phyloP scores from a whole-genome alignment of 2,888 invertebrate species.

The Apamea sordens region DNA sequence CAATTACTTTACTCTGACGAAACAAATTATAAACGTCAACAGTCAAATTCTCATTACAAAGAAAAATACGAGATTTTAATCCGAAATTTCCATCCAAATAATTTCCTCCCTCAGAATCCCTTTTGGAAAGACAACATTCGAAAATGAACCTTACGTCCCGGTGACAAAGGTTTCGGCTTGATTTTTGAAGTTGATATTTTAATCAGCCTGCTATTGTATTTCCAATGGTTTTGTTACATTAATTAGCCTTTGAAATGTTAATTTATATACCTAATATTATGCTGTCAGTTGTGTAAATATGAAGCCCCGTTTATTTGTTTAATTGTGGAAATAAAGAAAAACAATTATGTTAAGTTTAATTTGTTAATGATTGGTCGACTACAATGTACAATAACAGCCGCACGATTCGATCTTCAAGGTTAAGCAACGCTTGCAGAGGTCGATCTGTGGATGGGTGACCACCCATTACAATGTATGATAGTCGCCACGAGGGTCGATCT shows the following conservation, averaged over 20 bases:
- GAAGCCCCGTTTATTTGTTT: neutral
- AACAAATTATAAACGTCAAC: conserved; percentile 35
- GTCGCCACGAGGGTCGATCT: neutral
- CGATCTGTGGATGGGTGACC: neutral
- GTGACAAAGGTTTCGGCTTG: neutral
- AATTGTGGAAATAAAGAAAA: neutral
- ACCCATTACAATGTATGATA: neutral
- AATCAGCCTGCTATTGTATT: conserved; percentile 32
- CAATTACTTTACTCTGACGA: conserved; percentile 25
- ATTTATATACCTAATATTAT: conserved; percentile 23
- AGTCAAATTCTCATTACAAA: conserved; percentile 38
- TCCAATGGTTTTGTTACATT: conserved; percentile 32
- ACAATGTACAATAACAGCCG: neutral
- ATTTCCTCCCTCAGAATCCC: neutral
- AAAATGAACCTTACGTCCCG: neutral
- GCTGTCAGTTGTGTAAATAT: conserved; percentile 20
- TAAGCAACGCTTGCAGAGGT: neutral
- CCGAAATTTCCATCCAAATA: conserved; percentile 12
- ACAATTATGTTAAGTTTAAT: neutral
- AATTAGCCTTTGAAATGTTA: conserved; percentile 34
- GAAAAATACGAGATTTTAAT: conserved; percentile 25
- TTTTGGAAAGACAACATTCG: neutral
- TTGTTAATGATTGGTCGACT: neutral
- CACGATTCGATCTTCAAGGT: neutral
- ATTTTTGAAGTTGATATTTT: conserved; percentile 32